Conservation (phyloP, 2,888 invertebrate genomes). For the Gymnoscelis rufifasciata region DNA sequence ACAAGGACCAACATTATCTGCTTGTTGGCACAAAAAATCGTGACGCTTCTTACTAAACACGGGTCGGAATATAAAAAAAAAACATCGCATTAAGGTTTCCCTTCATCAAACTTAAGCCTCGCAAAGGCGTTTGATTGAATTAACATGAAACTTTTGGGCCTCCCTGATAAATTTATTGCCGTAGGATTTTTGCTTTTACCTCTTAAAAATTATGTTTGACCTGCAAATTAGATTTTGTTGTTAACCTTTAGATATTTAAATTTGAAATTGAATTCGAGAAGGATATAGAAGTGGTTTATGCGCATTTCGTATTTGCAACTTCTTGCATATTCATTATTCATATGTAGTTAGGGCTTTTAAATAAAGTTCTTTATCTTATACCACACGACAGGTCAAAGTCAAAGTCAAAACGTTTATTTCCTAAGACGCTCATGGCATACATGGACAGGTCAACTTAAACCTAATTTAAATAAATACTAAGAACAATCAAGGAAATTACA, state of each 20-base stretch:
- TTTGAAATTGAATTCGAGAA: conserved; percentile 24
- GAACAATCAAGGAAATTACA: too few species aligned
- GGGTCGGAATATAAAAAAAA: conserved; percentile 31
- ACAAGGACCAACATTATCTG: not conserved
- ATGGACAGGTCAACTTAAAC: too few species aligned
- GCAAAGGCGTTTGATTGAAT: conserved; percentile 66
- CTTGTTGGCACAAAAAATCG: not conserved
- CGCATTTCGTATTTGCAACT: too few species aligned
- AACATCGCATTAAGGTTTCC: conserved; percentile 38
- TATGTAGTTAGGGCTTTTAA: too few species aligned
- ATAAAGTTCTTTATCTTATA: too few species aligned
- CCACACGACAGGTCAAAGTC: too few species aligned
- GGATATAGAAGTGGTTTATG: too few species aligned
- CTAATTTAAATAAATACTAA: too few species aligned
- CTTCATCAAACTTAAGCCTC: conserved; percentile 69
- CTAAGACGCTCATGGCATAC: too few species aligned
- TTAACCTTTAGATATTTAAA: conserved; percentile 45
- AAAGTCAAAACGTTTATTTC: too few species aligned
- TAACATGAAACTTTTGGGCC: conserved; percentile 67
- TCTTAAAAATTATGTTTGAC: conserved; percentile 56
- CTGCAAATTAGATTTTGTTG: conserved; percentile 59
- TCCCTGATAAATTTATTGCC: conserved; percentile 66
- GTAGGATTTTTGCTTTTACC: conserved; percentile 51
- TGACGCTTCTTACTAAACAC: conserved; percentile 14
- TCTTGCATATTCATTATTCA: too few species aligned